Base-by-base conservation (phyloP, 2,113 vertebrate genomes). In the Cryptotis parvus region DNA sequence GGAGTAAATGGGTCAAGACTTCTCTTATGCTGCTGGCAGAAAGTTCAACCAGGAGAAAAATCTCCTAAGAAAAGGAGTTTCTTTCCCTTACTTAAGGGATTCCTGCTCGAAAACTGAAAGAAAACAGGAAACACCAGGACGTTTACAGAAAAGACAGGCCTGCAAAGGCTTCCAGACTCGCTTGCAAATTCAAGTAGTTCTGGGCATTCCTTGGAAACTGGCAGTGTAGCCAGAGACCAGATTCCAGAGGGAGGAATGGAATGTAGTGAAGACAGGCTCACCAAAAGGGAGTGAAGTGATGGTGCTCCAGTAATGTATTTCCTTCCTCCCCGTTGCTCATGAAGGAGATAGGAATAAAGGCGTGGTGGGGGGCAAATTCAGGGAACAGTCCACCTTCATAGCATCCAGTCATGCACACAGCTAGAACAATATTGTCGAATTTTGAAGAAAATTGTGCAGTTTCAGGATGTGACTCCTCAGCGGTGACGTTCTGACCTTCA, bases 71-170 rank as follows among this genome's bases (percentile, higher is more conserved):
- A 91, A 91, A 6, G 22, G 3, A 58, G 58, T 68, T 77, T 22
- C 24, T 80, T 76, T 85, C 78, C 33, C 33, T 87, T 4, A 79
- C 14, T 92, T 91, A 73, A 65, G 74, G 22, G 37, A 86, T 65
- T 84, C 20, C 18, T 84, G 22, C 20, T 81, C 69, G 77, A 87
- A 92, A 92, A 73, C 27, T 68, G 52, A 82, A 24, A 70, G 70
- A 80, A 94, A 93, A 65, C 55, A 37, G 84, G 87, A 94, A 92
- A 58, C 11, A 63, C 0, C 2, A 24, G 41, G 2, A 85, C 81
- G 16, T 87, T 87, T 37, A 87, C 52, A 89, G 52, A 20, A 87
- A 89, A 89, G 33, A 89, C 16, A 52, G 24, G 49, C 92, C 81
- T 81, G n/a, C 1, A 69, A 70, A 65, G 31, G 89, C 82, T 76